Conservation (phyloP, 2,888 invertebrate species). For the Esperia sulphurella region DNA sequence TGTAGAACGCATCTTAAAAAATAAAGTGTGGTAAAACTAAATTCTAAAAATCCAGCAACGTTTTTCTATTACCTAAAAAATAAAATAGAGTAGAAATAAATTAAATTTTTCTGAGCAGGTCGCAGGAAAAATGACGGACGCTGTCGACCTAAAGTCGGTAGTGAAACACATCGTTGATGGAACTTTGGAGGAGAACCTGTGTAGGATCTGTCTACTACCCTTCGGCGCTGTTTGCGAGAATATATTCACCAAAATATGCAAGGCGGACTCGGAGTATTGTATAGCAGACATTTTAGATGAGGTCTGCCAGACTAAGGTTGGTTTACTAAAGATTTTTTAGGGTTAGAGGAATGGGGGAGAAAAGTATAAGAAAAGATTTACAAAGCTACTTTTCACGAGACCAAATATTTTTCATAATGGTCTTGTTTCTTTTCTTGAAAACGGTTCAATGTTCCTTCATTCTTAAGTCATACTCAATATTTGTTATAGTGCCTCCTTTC, state of each 20-base stretch:
- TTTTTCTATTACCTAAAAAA: too few relatives aligned
- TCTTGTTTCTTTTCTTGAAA: too few relatives aligned
- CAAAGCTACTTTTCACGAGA: too few relatives aligned
- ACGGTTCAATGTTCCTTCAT: too few relatives aligned
- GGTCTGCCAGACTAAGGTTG: slow-evolving; percentile 46
- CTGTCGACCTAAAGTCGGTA: slow-evolving; percentile 43
- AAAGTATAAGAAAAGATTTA: too few relatives aligned
- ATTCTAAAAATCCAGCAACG: neutral
- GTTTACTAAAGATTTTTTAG: slow-evolving; percentile 1
- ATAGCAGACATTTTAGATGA: slow-evolving; percentile 52
- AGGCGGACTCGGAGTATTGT: slow-evolving; percentile 50
- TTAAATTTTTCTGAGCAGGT: neutral
- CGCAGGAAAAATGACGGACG: slow-evolving; percentile 33
- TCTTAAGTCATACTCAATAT: too few relatives aligned
- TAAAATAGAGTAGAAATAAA: too few relatives aligned
- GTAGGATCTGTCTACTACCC: slow-evolving; percentile 53
- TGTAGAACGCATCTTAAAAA: slow-evolving; percentile 4
- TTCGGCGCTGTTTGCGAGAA: slow-evolving; percentile 44
- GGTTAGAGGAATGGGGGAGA: too few relatives aligned
- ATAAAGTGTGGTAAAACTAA: slow-evolving; percentile 7
- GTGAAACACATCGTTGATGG: slow-evolving; percentile 58
- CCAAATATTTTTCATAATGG: too few relatives aligned
- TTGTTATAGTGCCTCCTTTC: too few relatives aligned
- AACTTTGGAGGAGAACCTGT: slow-evolving; percentile 47
- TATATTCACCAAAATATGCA: slow-evolving; percentile 56